phyloP scores from a whole-genome alignment of 2,888 invertebrate genomes.

The Synergus umbraculus region DNA sequence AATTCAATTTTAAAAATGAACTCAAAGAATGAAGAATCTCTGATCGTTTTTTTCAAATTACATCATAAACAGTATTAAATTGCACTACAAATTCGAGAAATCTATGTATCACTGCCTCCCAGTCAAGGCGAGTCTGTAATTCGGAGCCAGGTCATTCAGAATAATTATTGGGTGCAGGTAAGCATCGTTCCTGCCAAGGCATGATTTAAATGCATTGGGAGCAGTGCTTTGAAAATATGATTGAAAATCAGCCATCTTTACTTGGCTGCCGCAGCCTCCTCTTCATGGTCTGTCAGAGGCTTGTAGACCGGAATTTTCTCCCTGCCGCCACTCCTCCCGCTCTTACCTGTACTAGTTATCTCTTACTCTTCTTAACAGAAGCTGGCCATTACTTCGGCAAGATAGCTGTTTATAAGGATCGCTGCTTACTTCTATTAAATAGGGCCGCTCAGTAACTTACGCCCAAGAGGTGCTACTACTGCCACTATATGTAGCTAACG shows the following conservation, averaged over 20 bases:
- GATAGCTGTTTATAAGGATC: constrained; percentile 37
- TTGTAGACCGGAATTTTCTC: constrained; percentile 30
- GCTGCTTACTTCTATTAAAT: constrained; percentile 23
- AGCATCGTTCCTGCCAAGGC: constrained; percentile 1
- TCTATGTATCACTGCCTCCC: background rate
- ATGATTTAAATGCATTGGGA: constrained; percentile 13
- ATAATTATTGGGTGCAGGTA: constrained; percentile 20
- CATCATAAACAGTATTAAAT: no score
- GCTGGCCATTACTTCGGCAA: constrained; percentile 28
- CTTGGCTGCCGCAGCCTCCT: background rate
- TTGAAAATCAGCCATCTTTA: constrained; percentile 36
- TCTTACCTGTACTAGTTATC: constrained; percentile 31
- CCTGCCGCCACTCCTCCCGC: background rate
- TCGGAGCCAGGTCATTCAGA: constrained; percentile 13
- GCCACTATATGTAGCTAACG: background rate
- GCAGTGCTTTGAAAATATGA: background rate
- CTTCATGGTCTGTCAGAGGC: constrained; percentile 30
- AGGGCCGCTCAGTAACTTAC: constrained; percentile 17
- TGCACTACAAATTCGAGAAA: background rate
- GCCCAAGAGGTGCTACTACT: constrained; percentile 18
- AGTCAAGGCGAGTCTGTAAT: background rate
- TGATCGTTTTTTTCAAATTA: no score
- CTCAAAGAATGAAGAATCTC: no score
- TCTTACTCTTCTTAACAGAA: constrained; percentile 26
- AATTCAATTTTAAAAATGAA: no score